These are phyloP conservation scores for Cancer borealis DNA, from an alignment of 2,888 invertebrate species.

Conservation along the genomic window DNA sequence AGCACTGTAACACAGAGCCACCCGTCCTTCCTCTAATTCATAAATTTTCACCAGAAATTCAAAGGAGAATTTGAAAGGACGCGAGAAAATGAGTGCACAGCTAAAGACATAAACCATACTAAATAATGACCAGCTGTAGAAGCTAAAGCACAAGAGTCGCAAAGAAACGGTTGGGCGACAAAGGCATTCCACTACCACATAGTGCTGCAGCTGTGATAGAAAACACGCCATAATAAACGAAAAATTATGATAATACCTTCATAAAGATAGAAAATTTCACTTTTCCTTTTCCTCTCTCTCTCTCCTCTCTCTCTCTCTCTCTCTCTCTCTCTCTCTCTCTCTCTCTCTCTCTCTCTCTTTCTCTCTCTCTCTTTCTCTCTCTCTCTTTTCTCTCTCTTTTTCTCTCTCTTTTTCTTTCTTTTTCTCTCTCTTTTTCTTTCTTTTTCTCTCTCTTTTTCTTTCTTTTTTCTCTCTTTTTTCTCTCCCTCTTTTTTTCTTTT, in stretches of 20 bases:
- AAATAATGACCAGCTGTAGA: not conserved
- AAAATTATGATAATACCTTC: not conserved
- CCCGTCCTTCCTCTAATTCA: no score
- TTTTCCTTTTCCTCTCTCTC: no score
- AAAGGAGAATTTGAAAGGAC: not conserved
- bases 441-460: not conserved
- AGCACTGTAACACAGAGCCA: no score
- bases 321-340: not conserved
- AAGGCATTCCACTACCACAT: not conserved
- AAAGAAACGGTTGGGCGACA: not conserved
- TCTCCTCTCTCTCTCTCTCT: not conserved
- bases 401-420: not conserved
- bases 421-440: not conserved
- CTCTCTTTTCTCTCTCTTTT: not conserved
- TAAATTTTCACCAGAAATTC: not conserved
- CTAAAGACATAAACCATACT: not conserved
- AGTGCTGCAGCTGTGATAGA: not conserved
- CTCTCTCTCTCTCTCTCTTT: conserved; percentile 9
- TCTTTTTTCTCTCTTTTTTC: not conserved
- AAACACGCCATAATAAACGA: not conserved
- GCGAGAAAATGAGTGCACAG: not conserved
- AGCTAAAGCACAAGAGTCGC: not conserved
- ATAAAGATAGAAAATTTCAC: no score
- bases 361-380: not conserved
- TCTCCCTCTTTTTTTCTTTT: not conserved